Evolutionary conservation across 1,140 invertebrate species (phyloP), one percentile per base, ranked within the genome.

Genomic region (Sinella curviseta): DNA sequence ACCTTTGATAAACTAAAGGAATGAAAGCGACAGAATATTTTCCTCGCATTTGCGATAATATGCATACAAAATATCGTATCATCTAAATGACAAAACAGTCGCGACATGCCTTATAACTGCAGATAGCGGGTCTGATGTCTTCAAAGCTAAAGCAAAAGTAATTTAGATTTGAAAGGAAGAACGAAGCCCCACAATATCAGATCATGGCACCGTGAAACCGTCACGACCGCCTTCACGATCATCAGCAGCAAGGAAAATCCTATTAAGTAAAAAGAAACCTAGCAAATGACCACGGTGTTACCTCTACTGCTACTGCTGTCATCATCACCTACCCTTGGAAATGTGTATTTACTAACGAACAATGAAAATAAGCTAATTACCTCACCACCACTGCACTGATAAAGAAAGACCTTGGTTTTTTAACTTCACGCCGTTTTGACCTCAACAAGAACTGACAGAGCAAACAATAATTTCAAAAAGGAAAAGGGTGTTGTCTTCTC

Each of bases 401-500:
- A n/a, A 4, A 48, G 4, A 48, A 48, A 8, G 39, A 4, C 39
- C 39, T 48, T 48, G 39, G 39, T 48, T 48, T n/a, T 48, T 17
- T 17, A 48, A 48, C 39, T 17, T 48, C 39, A 48, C 39, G 17
- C 39, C 17, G 39, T 48, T 48, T 48, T 48, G 39, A 48, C 39
- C 39, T 48, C 39, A 48, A 48, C 4, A 8, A 48, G 17, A 48
- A 48, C n/a, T n/a, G n/a, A n/a, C n/a, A 48, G 39, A 4, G 4
- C 39, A 48, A 48, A 4, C 39, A 48, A 48, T 8, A 48, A 17
- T 48, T 8, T n/a, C n/a, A 48, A 48, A 48, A 20, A 12, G 57
- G 57, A 60, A 60, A 60, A 60, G 57, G 57, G 57, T 60, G 24
- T n/a, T 60, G 57, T 60, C 57, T 60, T n/a, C 24, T 60, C 12